Evolutionary conservation across 2,113 vertebrate species (phyloP).

Genomic region (Vimba vimba): DNA sequence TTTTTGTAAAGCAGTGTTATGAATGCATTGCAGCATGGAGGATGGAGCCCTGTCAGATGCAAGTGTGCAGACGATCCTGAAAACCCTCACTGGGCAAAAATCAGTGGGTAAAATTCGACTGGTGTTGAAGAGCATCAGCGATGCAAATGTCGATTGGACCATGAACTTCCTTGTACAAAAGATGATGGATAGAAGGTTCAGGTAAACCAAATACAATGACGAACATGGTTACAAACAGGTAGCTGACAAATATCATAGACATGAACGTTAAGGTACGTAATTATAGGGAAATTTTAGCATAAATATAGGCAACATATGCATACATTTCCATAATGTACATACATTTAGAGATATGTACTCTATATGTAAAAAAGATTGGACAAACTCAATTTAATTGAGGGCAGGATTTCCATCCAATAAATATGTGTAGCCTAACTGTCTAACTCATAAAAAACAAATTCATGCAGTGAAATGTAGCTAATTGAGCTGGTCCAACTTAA

Average conservation of each 20-base stretch:
- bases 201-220: not conserved
- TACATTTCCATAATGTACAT: not conserved
- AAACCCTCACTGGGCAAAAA: conserved; percentile 1
- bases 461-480: no score
- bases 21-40: not conserved
- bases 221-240: no score
- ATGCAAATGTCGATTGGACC: not conserved
- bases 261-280: not conserved
- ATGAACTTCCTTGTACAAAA: not conserved
- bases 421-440: no score
- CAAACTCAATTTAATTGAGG: no score
- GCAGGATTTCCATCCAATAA: no score
- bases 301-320: not conserved
- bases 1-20: not conserved
- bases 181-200: not conserved
- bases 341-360: no score
- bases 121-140: conserved; percentile 10
- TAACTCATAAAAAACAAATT: no score
- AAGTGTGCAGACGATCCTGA: conserved; percentile 38
- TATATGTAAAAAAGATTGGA: no score
- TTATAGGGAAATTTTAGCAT: not conserved
- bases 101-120: conserved; percentile 30
- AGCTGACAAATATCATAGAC: not conserved
- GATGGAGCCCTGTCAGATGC: conserved; percentile 35
- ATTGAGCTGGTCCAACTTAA: no score